A percentile compares a stretch with the other conserved stretches of the same genome.
Evolutionary conservation across 30 jellyfish, hydroid and myxozoan species (phyloP).

Genomic region (Aurelia aurita): DNA sequence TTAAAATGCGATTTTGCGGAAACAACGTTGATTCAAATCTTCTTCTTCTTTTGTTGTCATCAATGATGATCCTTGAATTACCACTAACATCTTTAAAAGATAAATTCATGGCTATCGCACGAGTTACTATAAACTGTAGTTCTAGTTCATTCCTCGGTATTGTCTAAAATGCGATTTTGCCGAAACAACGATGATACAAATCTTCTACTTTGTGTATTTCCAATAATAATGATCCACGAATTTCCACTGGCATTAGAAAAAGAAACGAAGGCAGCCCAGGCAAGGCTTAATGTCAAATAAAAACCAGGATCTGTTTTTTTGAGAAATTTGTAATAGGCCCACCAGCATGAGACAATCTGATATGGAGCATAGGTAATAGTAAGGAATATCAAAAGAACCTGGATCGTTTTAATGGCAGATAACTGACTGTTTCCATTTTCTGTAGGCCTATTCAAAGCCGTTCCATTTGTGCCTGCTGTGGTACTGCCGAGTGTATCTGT

Average conservation of each 20-base stretch:
- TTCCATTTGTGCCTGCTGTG: background rate
- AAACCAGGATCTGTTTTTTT: conserved; percentile 3
- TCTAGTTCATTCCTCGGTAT: no score
- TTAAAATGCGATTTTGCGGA: background rate
- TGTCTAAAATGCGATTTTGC: no score
- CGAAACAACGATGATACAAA: no score
- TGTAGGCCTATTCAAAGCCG: background rate
- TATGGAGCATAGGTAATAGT: conserved; percentile 31
- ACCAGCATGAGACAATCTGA: conserved; percentile 21
- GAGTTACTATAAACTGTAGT: no score
- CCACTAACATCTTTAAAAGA: no score
- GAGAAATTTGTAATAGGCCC: conserved; percentile 26
- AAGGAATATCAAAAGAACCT: conserved; percentile 23
- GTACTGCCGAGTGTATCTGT: background rate
- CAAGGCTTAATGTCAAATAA: background rate
- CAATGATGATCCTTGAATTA: no score
- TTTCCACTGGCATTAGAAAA: conserved; percentile 36
- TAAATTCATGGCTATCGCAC: no score
- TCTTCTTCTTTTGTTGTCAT: background rate
- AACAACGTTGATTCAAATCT: background rate
- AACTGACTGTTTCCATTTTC: conserved; percentile 19
- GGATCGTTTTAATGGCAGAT: conserved; percentile 62
- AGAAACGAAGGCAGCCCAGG: conserved; percentile 14
- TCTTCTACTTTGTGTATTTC: background rate
- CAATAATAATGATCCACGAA: conserved; percentile 19